Conservation (phyloP, 2,797 vertebrate genomes). For the Sebastolobus altivelis region DNA sequence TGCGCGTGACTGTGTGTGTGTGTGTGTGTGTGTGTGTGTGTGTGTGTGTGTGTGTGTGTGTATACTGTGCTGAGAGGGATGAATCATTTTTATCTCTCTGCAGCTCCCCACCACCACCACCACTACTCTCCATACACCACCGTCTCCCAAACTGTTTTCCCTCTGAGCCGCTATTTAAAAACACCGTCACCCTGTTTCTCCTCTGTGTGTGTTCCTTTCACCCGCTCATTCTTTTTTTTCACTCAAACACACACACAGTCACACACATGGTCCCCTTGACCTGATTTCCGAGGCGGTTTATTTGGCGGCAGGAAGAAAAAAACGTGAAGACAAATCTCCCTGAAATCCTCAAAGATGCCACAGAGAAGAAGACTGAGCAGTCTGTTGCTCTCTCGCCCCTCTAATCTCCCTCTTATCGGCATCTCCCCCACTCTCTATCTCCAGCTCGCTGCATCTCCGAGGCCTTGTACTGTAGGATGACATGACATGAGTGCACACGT, state of each 20-base stretch:
- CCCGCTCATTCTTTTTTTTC: constrained; percentile 29
- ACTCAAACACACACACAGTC: constrained; percentile 26
- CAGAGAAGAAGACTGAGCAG: constrained; percentile 54
- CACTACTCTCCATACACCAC: constrained; percentile 36
- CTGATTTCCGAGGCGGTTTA: constrained; percentile 69
- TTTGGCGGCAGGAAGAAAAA: constrained; percentile 53
- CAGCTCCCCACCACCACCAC: constrained; percentile 51
- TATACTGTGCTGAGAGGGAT: constrained; percentile 55
- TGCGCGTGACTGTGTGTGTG: constrained; percentile 6
- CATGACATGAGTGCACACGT: constrained; percentile 62
- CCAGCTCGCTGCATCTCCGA: constrained; percentile 36
- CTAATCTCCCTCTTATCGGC: constrained; percentile 63
- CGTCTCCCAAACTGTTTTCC: constrained; percentile 64
- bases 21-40: constrained; percentile 2
- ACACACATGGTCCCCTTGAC: constrained; percentile 66
- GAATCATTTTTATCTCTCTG: constrained; percentile 76
- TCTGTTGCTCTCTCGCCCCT: constrained; percentile 25
- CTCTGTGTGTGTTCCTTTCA: constrained; percentile 42
- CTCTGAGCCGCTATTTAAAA: constrained; percentile 63
- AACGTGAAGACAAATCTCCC: constrained; percentile 62
- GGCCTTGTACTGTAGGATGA: constrained; percentile 44
- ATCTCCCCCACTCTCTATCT: constrained; percentile 35
- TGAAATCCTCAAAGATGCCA: constrained; percentile 68
- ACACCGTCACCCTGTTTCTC: constrained; percentile 52
- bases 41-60: constrained; percentile 18